Percentiles rank a stretch among this genome's conserved stretches.
These are phyloP conservation scores for Xyrichtys novacula DNA, from an alignment of 2,797 vertebrate species.

Conservation along the genomic window DNA sequence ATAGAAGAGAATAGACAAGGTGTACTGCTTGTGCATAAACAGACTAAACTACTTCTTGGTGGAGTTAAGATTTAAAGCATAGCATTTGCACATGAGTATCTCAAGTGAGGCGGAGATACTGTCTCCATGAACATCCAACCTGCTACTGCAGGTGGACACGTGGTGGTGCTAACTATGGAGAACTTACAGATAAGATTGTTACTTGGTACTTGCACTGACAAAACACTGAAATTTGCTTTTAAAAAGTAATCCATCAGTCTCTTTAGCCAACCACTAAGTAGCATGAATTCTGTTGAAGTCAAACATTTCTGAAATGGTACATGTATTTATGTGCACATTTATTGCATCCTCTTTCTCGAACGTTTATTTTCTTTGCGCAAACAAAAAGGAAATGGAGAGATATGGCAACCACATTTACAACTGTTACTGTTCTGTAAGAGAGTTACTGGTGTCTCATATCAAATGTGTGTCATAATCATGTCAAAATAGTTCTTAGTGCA, in stretches of 20 bases:
- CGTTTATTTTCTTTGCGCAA: constrained; percentile 47
- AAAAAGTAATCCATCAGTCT: constrained; percentile 3
- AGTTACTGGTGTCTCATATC: constrained; percentile 11
- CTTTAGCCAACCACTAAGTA: constrained; percentile 26
- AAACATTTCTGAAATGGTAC: constrained; percentile 11
- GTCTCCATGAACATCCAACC: constrained; percentile 45
- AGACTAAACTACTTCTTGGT: constrained; percentile 51
- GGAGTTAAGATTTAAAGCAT: constrained; percentile 60
- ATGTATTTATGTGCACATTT: constrained; percentile 39
- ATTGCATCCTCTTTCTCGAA: constrained; percentile 38
- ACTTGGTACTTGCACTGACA: constrained; percentile 44
- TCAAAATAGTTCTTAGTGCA: constrained; percentile 6
- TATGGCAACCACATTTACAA: constrained; percentile 12
- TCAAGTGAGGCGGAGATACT: constrained; percentile 57
- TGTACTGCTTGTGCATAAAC: constrained; percentile 46
- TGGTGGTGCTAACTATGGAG: constrained; percentile 62
- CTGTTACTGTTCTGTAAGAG: not conserved
- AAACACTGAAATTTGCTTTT: constrained; percentile 27
- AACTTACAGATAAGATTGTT: constrained; percentile 66
- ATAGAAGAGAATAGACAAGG: constrained; percentile 31
- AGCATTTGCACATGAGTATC: constrained; percentile 76
- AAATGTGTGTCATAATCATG: constrained; percentile 14
- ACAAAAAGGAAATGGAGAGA: not conserved
- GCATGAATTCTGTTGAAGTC: constrained; percentile 42
- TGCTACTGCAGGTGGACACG: constrained; percentile 50